Conservation (phyloP, 2,888 invertebrate species). For the Drosophila histrio region DNA sequence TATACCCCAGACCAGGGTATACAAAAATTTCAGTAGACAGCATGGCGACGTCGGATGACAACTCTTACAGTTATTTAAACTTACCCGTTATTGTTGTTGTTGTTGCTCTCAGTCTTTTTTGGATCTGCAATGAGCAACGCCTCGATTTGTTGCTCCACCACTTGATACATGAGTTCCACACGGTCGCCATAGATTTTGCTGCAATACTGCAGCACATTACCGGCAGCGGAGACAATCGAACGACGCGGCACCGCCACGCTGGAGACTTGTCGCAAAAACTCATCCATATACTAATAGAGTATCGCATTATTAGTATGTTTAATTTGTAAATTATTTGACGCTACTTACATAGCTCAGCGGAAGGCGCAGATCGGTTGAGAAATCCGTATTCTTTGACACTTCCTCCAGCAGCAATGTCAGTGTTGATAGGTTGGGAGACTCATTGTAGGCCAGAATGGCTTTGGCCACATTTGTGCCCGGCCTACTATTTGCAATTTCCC, state of each 20-base stretch:
- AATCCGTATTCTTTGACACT: conserved; percentile 78
- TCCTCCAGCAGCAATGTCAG: conserved; percentile 78
- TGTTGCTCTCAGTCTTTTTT: conserved; percentile 36
- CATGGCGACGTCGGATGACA: conserved; percentile 19
- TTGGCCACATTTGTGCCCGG: conserved; percentile 77
- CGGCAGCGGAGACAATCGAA: conserved; percentile 33
- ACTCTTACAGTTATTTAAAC: conserved; percentile 19
- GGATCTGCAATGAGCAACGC: conserved; percentile 63
- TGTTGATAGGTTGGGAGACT: conserved; percentile 59
- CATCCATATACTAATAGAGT: conserved; percentile 72
- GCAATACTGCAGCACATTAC: conserved; percentile 73
- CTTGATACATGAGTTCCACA: conserved; percentile 77
- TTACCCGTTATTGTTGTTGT: conserved; percentile 19
- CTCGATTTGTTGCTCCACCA: conserved; percentile 71
- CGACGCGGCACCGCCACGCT: conserved; percentile 21
- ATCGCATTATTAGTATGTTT: background rate
- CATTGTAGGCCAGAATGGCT: conserved; percentile 69
- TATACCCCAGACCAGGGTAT: background rate
- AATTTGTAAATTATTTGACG: background rate
- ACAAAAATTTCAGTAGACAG: conserved; percentile 8
- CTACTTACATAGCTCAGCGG: conserved; percentile 77
- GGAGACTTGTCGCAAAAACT: conserved; percentile 53
- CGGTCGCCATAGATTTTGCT: conserved; percentile 81
- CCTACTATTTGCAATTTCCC: conserved; percentile 66
- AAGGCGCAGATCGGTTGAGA: conserved; percentile 76